Base-by-base conservation (phyloP, 2,797 vertebrate species). In the Sitta carolinensis region DNA sequence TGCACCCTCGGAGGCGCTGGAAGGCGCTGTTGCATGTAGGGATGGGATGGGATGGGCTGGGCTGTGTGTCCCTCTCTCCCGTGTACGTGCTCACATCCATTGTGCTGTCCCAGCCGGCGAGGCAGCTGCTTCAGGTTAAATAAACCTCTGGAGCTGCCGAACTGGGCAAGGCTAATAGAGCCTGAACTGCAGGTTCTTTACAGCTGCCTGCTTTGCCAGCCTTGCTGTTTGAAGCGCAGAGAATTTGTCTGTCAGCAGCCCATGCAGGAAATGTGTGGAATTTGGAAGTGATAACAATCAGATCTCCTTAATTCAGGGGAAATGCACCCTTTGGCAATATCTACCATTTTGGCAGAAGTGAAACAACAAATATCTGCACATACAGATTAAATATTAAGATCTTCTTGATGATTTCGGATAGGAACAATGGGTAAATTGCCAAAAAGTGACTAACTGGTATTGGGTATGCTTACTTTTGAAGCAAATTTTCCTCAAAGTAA, bases 31-130 rank as follows among this genome's bases (percentile, higher is more conserved):
- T 83, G 68, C 23, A 23, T n/a, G 12, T 32, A 2, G 32, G 47
- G 22, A 14, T 36, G 40, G 40, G 40, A 40, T 15, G 40, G 40
- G 40, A 40, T 40, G 40, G 40, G 12, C 25, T 40, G 59, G 38
- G 12, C 12, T 16, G 16, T 11, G 55, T 38, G 25, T 58, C 11
- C 7, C 6, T 26, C 47, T 79, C 20, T 4, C 34, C 59, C 0
- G 0, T 7, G 8, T 21, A 16, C 6, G 5, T 47, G 32, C 47
- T 48, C 38, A 3, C 42, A 9, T 42, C 27, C 19, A 0, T 17
- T 25, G 11, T 11, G 25, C 32, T 57, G 52, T 29, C 36, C 34
- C n/a, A 29, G 11, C 48, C 32, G 50, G 51, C 54, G 42, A 4
- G 70, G 64, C 57, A 70, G 20, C 74, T 55, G 36, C 64, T 79